phyloP scores from a whole-genome alignment of 2,113 vertebrate species.

The Chionomys nivalis region DNA sequence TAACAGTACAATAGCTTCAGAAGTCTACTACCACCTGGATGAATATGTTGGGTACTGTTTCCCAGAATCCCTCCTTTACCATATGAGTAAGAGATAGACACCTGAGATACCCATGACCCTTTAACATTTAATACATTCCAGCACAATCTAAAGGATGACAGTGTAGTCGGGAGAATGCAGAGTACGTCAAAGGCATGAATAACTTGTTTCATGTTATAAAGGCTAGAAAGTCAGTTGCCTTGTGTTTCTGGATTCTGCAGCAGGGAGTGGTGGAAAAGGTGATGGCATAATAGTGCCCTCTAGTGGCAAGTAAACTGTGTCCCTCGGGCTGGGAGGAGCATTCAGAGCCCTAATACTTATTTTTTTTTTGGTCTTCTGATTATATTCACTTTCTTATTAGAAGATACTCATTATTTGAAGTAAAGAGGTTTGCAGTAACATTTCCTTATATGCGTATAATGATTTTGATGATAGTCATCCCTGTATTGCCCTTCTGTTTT shows the following conservation, averaged over 20 bases:
- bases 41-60: not conserved
- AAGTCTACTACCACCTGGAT: not conserved
- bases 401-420: not conserved
- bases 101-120: too few relatives aligned
- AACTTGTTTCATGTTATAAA: too few relatives aligned
- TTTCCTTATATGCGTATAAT: not conserved
- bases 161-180: too few relatives aligned
- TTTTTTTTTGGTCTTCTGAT: not conserved
- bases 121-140: too few relatives aligned
- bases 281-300: slow-evolving; percentile 61
- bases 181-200: not conserved
- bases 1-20: not conserved
- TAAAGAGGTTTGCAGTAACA: not conserved
- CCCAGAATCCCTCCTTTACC: not conserved
- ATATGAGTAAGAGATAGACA: not conserved
- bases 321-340: not conserved
- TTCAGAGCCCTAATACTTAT: not conserved
- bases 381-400: not conserved
- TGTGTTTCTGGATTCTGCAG: too few relatives aligned
- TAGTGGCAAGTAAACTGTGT: slow-evolving; percentile 50
- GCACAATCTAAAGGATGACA: too few relatives aligned
- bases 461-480: not conserved
- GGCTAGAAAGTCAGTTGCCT: too few relatives aligned
- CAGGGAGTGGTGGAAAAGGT: not conserved
- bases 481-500: not conserved